Conservation (phyloP, 1,140 invertebrate genomes). For the Drosophila arawakana region DNA sequence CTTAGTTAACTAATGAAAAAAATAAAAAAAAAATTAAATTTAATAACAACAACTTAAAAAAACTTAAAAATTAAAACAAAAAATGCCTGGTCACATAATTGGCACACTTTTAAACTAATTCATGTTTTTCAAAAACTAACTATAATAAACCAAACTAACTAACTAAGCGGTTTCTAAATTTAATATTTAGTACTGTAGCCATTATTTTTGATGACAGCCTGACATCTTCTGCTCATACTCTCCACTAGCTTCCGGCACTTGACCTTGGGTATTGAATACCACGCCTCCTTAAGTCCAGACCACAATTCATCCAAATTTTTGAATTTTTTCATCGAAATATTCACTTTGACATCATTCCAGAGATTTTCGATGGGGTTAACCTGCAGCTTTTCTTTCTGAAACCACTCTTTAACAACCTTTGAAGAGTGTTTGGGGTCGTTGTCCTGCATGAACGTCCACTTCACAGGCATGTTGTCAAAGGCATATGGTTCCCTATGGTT, state of each 20-base stretch:
- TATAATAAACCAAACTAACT: neutral
- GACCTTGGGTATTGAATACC: neutral
- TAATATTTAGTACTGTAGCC: slow-evolving; percentile 13
- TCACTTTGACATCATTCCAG: slow-evolving; percentile 6
- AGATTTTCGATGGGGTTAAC: slow-evolving; percentile 4
- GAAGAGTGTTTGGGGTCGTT: slow-evolving; percentile 1
- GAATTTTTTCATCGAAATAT: slow-evolving; percentile 1
- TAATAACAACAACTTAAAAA: no score
- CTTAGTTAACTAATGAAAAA: no score
- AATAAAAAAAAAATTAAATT: no score
- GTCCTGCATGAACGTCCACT: slow-evolving; percentile 1
- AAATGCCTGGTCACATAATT: neutral
- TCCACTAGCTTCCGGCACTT: slow-evolving; percentile 4
- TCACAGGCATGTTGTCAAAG: slow-evolving; percentile 4
- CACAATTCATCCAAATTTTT: slow-evolving; percentile 8
- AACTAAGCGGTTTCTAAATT: neutral
- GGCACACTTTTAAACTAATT: neutral
- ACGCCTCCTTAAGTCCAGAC: neutral
- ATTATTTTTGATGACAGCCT: neutral
- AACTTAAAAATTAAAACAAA: neutral
- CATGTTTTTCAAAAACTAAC: neutral
- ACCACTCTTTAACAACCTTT: neutral
- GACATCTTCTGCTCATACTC: slow-evolving; percentile 8
- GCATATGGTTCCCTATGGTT: slow-evolving; percentile 12
- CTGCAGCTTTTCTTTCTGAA: neutral